phyloP scores from a whole-genome alignment of 1,140 invertebrate genomes.

The Zophobas morio region DNA sequence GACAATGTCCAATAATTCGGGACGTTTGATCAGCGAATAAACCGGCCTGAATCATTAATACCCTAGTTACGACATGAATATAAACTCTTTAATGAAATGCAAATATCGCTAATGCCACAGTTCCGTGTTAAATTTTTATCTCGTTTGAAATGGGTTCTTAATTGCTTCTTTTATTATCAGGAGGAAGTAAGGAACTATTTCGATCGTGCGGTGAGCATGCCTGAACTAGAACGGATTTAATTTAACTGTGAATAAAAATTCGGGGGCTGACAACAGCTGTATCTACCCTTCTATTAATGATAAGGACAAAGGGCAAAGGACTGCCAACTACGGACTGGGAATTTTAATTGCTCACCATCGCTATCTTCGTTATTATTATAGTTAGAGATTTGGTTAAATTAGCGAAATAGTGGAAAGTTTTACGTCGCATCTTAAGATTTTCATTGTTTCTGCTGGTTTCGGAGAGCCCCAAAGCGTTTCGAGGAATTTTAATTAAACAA shows the following conservation, averaged over 20 bases:
- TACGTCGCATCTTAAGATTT: constrained; percentile 1
- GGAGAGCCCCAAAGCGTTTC: background rate
- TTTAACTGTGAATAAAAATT: constrained; percentile 14
- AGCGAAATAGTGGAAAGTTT: constrained; percentile 22
- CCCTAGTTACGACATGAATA: background rate
- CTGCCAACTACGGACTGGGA: constrained; percentile 22
- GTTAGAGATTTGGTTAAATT: constrained; percentile 23
- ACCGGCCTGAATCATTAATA: constrained; percentile 9
- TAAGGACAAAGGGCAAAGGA: constrained; percentile 5
- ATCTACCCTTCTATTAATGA: constrained; percentile 26
- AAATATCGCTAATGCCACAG: background rate
- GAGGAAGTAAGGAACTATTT: background rate
- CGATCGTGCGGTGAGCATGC: background rate
- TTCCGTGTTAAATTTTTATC: background rate
- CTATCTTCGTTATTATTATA: constrained; percentile 21
- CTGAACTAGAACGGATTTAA: background rate
- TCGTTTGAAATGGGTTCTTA: background rate
- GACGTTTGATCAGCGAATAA: constrained; percentile 24
- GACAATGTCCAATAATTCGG: constrained; percentile 23
- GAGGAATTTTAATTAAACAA: constrained; percentile 5
- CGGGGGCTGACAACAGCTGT: constrained; percentile 12
- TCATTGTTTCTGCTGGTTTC: background rate
- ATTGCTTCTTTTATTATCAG: background rate
- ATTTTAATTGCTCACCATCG: constrained; percentile 18
- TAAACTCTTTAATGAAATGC: background rate